Base-by-base conservation (phyloP, 1,140 invertebrate species). In the Panagrolaimus sp. region DNA sequence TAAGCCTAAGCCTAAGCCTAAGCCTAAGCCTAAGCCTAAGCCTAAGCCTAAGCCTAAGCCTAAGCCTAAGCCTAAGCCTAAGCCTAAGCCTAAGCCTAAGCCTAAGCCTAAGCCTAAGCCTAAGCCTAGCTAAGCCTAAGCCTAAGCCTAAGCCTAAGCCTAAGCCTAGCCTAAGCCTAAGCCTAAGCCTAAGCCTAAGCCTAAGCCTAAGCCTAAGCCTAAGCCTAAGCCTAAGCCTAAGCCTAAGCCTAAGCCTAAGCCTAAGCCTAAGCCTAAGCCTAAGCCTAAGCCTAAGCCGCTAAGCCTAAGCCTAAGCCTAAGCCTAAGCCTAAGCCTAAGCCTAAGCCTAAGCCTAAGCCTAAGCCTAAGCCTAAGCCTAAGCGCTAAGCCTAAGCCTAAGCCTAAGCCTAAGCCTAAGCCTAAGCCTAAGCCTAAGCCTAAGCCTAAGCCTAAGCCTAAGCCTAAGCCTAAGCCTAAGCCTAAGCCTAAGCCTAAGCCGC, bases 151-250 rank as follows among this genome's bases (percentile, higher is more conserved):
- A 65, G 53, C 23, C 53, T 61, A 61, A 61, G 53, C 23, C 53
- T 61, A 61, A 61, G 53, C 23, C 53, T 61, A 61, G 25, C 11
- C 53, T 25, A 16, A 61, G 25, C 11, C 53, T 67, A 65, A 67
- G 48, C 51, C 66, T 67, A 67, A 46, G 45, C n/a, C 45, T n/a
- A n/a, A 68, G 66, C 57, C 66, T 68, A 66, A 68, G 66, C 57
- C 66, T 68, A 65, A 68, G 51, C 57, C 57, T 68, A 65, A 65
- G 66, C 57, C 66, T 68, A 65, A 68, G 57, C 42, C 61, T 68
- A 65, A 68, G 66, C 57, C 46, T 66, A 66, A 66, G 65, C 48
- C 65, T 66, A 66, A 66, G 65, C 48, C 65, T 66, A 66, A 66
- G 65, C 48, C 23, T 67, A 67, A 67, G 65, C 48, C 65, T 67